A percentile compares a stretch with the other conserved stretches of the same genome.
Conservation (phyloP, 2,113 vertebrate genomes). For the Rhabdomys dilectus region DNA sequence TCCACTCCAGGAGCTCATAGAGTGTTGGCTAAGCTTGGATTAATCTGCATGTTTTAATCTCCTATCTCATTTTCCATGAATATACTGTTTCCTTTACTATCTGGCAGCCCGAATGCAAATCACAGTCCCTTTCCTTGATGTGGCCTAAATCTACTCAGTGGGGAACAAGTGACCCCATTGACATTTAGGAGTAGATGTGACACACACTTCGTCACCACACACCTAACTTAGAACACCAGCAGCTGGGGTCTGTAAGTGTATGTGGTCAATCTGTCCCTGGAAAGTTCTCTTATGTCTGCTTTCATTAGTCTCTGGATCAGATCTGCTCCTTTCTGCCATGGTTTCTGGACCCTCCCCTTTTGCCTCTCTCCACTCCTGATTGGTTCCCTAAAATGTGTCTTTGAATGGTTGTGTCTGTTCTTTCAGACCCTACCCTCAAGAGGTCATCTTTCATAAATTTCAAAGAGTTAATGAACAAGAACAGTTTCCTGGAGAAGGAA, state of each 20-base stretch:
- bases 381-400: not conserved
- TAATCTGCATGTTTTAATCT: not conserved
- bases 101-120: not conserved
- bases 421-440: conserved; percentile 2
- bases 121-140: not conserved
- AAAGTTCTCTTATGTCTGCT: not conserved
- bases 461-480: not conserved
- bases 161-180: not conserved
- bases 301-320: not conserved
- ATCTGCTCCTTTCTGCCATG: not conserved
- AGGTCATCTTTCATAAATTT: not conserved
- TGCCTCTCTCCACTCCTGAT: not conserved
- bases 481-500: not conserved
- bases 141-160: not conserved
- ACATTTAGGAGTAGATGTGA: not conserved
- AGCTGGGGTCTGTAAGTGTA: not conserved
- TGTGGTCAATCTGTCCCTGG: not conserved
- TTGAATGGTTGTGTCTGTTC: conserved; percentile 14
- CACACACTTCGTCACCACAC: not conserved
- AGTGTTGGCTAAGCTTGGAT: not conserved
- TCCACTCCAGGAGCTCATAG: not conserved
- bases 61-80: not conserved
- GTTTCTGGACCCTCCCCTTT: not conserved
- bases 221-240: not conserved
- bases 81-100: not conserved